Evolutionary conservation across 2,797 vertebrate species (phyloP).

Genomic region (Microctenopoma lineatum): DNA sequence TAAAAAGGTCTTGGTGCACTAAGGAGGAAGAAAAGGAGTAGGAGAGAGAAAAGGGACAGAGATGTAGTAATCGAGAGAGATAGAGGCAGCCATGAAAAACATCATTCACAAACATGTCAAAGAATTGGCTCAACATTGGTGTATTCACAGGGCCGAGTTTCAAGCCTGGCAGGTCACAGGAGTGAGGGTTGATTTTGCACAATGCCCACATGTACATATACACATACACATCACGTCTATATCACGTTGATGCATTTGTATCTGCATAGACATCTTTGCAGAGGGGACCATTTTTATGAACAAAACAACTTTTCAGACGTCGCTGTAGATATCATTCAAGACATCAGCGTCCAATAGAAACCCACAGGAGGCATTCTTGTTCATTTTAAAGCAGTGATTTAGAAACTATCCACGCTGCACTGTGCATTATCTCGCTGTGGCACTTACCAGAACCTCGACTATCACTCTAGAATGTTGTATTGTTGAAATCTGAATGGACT

Average conservation of each 20-base stretch:
- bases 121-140: slow-evolving; percentile 33
- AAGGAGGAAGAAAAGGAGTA: slow-evolving; percentile 37
- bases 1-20: slow-evolving; percentile 55
- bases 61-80: slow-evolving; percentile 35
- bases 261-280: slow-evolving; percentile 13
- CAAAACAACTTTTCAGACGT: slow-evolving; percentile 47
- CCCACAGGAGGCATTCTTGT: slow-evolving; percentile 37
- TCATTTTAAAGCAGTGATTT: slow-evolving; percentile 54
- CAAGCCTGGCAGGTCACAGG: slow-evolving; percentile 42
- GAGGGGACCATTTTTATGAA: slow-evolving; percentile 22
- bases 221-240: slow-evolving; percentile 14
- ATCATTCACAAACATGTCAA: slow-evolving; percentile 44
- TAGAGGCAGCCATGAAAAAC: slow-evolving; percentile 34
- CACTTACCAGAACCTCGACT: slow-evolving; percentile 28
- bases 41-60: slow-evolving; percentile 15
- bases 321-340: slow-evolving; percentile 30
- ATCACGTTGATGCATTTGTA: slow-evolving; percentile 2
- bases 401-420: slow-evolving; percentile 40
- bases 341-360: slow-evolving; percentile 30
- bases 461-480: slow-evolving; percentile 28
- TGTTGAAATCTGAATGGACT: slow-evolving; percentile 47
- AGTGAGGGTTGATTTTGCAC: slow-evolving; percentile 50
- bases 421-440: slow-evolving; percentile 40
- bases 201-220: slow-evolving; percentile 20
- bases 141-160: slow-evolving; percentile 56